These are phyloP conservation scores for Patella pellucida DNA, from an alignment of 2,888 invertebrate genomes.

Conservation along the genomic window DNA sequence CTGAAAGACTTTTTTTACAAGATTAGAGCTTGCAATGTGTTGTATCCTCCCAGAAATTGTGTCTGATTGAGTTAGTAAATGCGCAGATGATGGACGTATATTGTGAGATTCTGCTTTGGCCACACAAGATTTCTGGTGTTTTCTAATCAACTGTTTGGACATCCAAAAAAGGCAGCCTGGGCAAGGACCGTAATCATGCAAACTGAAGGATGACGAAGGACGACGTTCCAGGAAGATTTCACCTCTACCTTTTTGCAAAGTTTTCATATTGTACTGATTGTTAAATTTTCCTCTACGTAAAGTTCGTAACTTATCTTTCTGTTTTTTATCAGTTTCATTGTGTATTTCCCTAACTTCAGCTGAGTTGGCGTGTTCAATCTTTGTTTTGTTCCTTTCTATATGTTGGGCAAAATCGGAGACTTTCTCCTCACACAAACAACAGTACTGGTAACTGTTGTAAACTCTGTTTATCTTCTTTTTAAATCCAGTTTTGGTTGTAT, in stretches of 20 bases:
- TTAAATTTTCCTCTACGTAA: slow-evolving; percentile 1
- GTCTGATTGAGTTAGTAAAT: not conserved
- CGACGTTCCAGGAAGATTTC: not conserved
- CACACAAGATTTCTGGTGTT: not conserved
- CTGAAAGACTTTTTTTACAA: not conserved
- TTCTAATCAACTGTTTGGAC: not conserved
- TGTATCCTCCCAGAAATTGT: not conserved
- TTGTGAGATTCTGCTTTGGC: not conserved
- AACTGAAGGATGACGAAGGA: not conserved
- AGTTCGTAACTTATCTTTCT: not conserved
- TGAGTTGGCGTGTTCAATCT: too few relatives aligned
- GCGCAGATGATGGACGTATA: not conserved
- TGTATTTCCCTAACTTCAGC: not conserved
- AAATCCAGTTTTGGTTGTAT: not conserved
- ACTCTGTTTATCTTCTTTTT: not conserved
- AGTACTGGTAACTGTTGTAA: slow-evolving; percentile 8
- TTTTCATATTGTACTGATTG: slow-evolving; percentile 1
- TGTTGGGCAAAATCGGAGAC: too few relatives aligned
- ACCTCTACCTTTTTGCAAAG: not conserved
- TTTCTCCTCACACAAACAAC: not conserved
- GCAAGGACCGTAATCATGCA: not conserved
- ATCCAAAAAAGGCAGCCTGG: not conserved
- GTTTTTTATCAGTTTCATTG: not conserved
- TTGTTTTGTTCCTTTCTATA: too few relatives aligned
- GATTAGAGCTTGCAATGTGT: not conserved